Base-by-base conservation (phyloP, 2,888 invertebrate genomes). In the Eremobia ochroleuca region DNA sequence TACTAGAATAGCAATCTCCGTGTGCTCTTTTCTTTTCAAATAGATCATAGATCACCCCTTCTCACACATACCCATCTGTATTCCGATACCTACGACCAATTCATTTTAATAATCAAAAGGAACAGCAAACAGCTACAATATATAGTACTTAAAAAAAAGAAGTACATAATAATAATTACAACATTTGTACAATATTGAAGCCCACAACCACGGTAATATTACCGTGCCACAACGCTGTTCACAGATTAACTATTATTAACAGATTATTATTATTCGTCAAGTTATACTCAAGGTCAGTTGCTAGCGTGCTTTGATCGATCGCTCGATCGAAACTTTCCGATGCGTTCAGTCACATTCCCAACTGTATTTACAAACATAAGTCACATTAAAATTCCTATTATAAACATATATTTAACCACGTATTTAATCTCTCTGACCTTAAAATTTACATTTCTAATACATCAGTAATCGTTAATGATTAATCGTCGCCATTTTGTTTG, bases 401-500 rank as follows among this genome's bases (percentile, higher is more conserved):
- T 74, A 81, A 72, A 85, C 72, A 69, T 77, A 77, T 74, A 82
- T 77, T 61, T 82, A 77, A 82, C 40, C 71, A 82, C 72, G 79
- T 83, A 79, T 76, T 85, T 84, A 83, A 88, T 88, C 76, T 87
- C 70, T 66, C 65, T 85, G 88, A 87, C 88, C 88, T 89, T 87
- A 82, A 74, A 87, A 87, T 88, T 85, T 85, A 81, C 87, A 88
- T 89, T 80, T 88, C 77, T 88, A 88, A 87, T 83, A 79, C 78
- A 82, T 76, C 76, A 79, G 76, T 87, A 81, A 87, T 81, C 81
- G 81, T 79, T 77, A 76, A 82, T 83, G 88, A 88, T 87, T 83
- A 83, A 87, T 89, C 77, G 85, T 65, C 83, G 83, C 89, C 88
- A 88, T 87, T 87, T 87, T 89, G 79, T 80, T 87, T 67, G 77